These are phyloP conservation scores for Ommatoiulus sabulosus DNA, from an alignment of 2,888 invertebrate genomes.

Conservation along the genomic window DNA sequence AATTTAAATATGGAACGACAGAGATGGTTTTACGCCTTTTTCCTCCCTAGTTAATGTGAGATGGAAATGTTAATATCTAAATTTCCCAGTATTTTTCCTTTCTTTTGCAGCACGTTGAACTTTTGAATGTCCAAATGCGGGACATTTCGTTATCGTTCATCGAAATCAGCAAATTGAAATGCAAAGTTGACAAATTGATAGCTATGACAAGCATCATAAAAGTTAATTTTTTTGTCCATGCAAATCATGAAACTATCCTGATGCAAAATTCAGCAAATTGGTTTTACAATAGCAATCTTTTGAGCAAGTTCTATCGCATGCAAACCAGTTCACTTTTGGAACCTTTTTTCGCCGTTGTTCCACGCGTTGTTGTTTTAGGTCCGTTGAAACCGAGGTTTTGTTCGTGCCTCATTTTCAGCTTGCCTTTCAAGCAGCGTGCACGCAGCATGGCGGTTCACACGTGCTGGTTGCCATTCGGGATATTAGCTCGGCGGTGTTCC, in stretches of 20 bases:
- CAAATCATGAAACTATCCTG: too few relatives aligned
- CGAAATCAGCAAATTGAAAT: too few relatives aligned
- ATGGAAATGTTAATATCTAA: not conserved
- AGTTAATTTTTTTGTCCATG: too few relatives aligned
- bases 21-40: not conserved
- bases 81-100: not conserved
- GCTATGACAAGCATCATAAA: too few relatives aligned
- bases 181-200: too few relatives aligned
- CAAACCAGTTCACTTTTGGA: too few relatives aligned
- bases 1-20: not conserved
- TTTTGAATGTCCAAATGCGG: too few relatives aligned
- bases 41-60: not conserved
- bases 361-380: conserved; percentile 23
- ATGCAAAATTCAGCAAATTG: too few relatives aligned
- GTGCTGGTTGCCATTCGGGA: not conserved
- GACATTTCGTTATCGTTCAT: too few relatives aligned
- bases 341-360: too few relatives aligned
- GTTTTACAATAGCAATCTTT: not conserved
- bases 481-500: conserved; percentile 35
- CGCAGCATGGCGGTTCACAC: conserved; percentile 6
- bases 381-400: conserved; percentile 2
- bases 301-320: not conserved
- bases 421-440: too few relatives aligned
- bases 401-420: not conserved
- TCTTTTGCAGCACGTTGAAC: too few relatives aligned